phyloP scores from a whole-genome alignment of 2,113 vertebrate species.

The Gobiocypris rarus region DNA sequence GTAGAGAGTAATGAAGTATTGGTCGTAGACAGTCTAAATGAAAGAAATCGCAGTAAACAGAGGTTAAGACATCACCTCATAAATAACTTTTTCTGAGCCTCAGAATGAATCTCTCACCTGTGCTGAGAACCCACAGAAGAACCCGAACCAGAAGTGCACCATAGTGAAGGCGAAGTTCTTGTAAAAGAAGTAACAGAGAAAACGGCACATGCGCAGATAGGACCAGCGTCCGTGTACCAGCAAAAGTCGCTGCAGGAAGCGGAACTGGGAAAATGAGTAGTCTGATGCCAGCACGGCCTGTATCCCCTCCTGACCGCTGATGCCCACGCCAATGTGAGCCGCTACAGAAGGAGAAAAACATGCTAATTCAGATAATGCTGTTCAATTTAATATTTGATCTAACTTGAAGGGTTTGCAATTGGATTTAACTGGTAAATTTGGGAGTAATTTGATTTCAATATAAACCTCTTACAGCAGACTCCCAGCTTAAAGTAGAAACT shows the following conservation, averaged over 20 bases:
- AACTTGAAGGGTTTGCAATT: background rate
- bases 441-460: too few species aligned
- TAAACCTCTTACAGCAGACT: too few species aligned
- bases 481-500: too few species aligned
- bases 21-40: constrained; percentile 90
- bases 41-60: constrained; percentile 24
- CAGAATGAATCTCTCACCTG: constrained; percentile 77
- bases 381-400: background rate
- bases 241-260: constrained; percentile 92
- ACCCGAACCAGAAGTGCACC: constrained; percentile 99
- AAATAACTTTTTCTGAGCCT: constrained; percentile 52
- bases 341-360: constrained; percentile 68
- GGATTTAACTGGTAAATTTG: too few species aligned
- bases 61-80: background rate
- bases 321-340: constrained; percentile 92
- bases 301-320: constrained; percentile 95
- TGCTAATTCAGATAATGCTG: background rate
- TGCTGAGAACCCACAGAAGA: constrained; percentile 95
- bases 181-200: constrained; percentile 98
- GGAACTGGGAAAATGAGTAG: constrained; percentile 96
- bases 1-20: constrained; percentile 96
- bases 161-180: constrained; percentile 99
- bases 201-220: constrained; percentile 96
- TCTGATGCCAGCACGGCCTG: constrained; percentile 92
- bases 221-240: constrained; percentile 97